Percentiles rank a stretch among this genome's conserved stretches.
Evolutionary conservation across 2,888 invertebrate species (phyloP).

Genomic region (Eumerus sabulonum): DNA sequence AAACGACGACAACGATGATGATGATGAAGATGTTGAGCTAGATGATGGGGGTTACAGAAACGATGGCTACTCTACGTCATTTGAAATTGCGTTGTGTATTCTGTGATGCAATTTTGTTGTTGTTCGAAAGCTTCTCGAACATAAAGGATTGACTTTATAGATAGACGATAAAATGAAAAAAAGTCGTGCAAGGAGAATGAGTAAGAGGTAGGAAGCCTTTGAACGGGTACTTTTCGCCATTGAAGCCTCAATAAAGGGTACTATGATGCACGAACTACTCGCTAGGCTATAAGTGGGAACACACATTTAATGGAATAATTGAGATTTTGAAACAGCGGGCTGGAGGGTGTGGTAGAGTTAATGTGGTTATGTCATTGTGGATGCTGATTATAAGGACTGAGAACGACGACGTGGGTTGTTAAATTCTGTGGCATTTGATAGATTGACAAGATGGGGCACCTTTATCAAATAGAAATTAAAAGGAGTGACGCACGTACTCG

Average conservation of each 20-base stretch:
- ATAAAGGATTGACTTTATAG: background rate
- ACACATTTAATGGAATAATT: slow-evolving; percentile 57
- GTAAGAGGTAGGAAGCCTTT: slow-evolving; percentile 35
- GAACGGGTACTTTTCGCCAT: slow-evolving; percentile 5
- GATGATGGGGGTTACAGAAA: too few species aligned
- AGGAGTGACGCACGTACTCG: too few species aligned
- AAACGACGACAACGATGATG: slow-evolving; percentile 38
- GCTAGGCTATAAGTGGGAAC: slow-evolving; percentile 46
- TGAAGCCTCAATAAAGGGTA: slow-evolving; percentile 19
- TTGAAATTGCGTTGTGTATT: slow-evolving; percentile 46
- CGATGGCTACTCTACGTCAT: slow-evolving; percentile 49
- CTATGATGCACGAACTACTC: slow-evolving; percentile 21
- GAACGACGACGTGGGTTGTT: background rate
- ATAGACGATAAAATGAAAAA: background rate
- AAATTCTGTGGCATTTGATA: too few species aligned
- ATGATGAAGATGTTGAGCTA: slow-evolving; percentile 14
- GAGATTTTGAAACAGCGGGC: slow-evolving; percentile 7
- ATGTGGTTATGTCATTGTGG: background rate
- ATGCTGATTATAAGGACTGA: too few species aligned
- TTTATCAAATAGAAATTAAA: too few species aligned
- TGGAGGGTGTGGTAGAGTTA: background rate
- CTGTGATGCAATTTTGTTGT: slow-evolving; percentile 33
- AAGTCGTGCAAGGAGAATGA: background rate
- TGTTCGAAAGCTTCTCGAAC: slow-evolving; percentile 1
- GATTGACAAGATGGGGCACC: too few species aligned